Conservation (phyloP, 2,113 vertebrate genomes). For the Triplophysa tibetana region DNA sequence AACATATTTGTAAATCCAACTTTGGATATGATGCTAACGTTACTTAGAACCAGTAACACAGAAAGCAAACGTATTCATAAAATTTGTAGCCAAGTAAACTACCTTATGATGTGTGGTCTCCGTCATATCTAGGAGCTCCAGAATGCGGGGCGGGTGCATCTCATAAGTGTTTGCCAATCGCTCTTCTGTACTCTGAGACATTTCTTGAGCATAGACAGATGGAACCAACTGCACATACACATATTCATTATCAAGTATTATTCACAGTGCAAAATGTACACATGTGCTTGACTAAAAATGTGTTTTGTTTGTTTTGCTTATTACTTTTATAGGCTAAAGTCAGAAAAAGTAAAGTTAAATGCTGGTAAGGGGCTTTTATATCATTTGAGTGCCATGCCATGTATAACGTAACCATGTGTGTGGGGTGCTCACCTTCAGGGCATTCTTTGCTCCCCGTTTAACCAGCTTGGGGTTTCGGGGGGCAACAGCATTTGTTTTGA, state of each 20-base stretch:
- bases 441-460: conserved; percentile 54
- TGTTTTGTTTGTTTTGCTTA: too few species aligned
- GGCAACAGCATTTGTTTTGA: conserved; percentile 62
- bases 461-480: conserved; percentile 60
- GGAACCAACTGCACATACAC: conserved; percentile 78
- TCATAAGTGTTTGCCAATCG: conserved; percentile 68
- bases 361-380: too few species aligned
- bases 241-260: neutral
- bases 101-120: conserved; percentile 82
- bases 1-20: too few species aligned
- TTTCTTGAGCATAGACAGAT: conserved; percentile 83
- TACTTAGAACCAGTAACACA: neutral
- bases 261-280: neutral
- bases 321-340: too few species aligned
- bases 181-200: conserved; percentile 80
- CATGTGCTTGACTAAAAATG: too few species aligned
- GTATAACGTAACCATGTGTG: too few species aligned
- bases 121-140: conserved; percentile 77
- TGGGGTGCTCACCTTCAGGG: conserved; percentile 59
- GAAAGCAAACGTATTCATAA: neutral
- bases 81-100: conserved; percentile 43
- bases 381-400: too few species aligned
- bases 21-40: neutral
- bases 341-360: too few species aligned
- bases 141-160: conserved; percentile 70